Percentiles rank a stretch among this genome's conserved stretches.
Evolutionary conservation across 2,888 invertebrate genomes (phyloP).

Genomic region (Alcis repandata): DNA sequence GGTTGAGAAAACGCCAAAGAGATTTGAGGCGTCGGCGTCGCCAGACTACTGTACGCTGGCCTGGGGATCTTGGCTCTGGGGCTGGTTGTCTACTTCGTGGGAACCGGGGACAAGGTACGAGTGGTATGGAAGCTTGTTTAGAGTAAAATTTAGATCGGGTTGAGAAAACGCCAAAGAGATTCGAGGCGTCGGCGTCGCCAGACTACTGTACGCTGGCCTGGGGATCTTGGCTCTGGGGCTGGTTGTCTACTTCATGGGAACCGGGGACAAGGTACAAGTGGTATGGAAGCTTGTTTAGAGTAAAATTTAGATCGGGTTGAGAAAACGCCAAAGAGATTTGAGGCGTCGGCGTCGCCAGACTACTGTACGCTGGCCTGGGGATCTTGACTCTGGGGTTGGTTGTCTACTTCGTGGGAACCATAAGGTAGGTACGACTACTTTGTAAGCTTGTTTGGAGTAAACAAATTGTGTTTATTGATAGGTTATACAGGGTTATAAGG

Average conservation of each 20-base stretch:
- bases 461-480: too few species aligned
- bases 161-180: too few species aligned
- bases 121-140: background rate
- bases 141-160: background rate
- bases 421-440: conserved; percentile 88
- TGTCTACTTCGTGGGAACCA: conserved; percentile 95
- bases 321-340: too few species aligned
- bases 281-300: background rate
- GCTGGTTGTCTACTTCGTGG: conserved; percentile 95
- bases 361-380: conserved; percentile 90
- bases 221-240: conserved; percentile 94
- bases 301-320: background rate
- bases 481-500: too few species aligned
- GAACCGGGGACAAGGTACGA: conserved; percentile 93
- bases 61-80: conserved; percentile 94
- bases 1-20: too few species aligned
- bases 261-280: conserved; percentile 91
- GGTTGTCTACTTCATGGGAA: conserved; percentile 95
- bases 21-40: too few species aligned
- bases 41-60: conserved; percentile 87
- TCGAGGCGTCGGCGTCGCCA: too few species aligned
- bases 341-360: too few species aligned
- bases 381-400: conserved; percentile 94
- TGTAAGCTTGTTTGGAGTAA: background rate
- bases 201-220: conserved; percentile 89